Evolutionary conservation across 1,140 invertebrate species (phyloP).

Genomic region (Bombus cullumanus): DNA sequence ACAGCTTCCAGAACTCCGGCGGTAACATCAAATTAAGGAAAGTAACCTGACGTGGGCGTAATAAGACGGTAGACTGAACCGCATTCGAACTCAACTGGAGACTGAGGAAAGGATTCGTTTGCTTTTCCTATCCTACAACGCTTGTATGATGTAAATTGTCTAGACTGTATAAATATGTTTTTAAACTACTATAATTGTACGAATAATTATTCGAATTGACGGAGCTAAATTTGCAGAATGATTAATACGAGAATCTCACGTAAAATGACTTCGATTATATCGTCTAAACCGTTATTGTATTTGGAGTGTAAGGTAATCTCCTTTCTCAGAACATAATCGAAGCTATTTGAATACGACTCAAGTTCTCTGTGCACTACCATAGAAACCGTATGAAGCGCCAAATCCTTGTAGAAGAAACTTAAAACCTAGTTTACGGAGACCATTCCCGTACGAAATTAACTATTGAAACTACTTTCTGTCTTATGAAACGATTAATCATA

Average conservation of each 20-base stretch:
- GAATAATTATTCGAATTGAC: not conserved
- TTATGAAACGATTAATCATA: not conserved
- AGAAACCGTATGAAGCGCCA: not conserved
- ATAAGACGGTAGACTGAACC: constrained; percentile 6
- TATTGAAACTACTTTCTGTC: not conserved
- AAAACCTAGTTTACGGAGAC: not conserved
- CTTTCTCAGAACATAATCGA: not conserved
- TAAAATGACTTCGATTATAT: not conserved
- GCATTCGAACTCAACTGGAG: not conserved
- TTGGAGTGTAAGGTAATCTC: not conserved
- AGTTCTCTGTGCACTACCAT: not conserved
- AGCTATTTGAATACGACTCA: constrained; percentile 1
- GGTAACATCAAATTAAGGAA: constrained; percentile 22
- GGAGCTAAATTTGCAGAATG: not conserved
- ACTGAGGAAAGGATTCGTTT: not conserved
- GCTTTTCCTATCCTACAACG: not conserved
- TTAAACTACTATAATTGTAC: not conserved
- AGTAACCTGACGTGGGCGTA: not conserved
- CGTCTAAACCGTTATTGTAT: not conserved
- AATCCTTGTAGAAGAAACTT: not conserved
- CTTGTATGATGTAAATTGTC: not conserved
- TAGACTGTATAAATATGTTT: not conserved
- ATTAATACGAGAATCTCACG: not conserved
- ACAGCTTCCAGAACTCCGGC: not conserved
- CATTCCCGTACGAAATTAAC: not conserved